Percentiles rank a stretch among this genome's conserved stretches.
Conservation (phyloP, 2,797 vertebrate genomes). For the Taenioides sp. region DNA sequence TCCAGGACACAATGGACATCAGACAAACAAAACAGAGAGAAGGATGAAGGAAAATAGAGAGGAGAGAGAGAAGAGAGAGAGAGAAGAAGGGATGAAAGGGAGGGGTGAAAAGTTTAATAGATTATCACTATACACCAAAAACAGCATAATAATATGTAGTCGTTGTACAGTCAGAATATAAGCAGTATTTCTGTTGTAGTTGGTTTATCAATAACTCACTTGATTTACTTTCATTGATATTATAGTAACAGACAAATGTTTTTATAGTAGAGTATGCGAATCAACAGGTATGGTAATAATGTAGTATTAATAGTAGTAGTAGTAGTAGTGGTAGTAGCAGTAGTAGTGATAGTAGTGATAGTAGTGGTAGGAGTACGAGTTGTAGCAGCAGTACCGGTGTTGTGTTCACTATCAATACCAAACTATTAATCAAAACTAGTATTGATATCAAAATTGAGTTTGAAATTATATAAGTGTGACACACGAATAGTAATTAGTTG, state of each 20-base stretch:
- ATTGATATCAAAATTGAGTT: too few species aligned
- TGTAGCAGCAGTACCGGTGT: too few species aligned
- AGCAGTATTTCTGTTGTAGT: background rate
- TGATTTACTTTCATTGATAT: background rate
- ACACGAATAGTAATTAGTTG: too few species aligned
- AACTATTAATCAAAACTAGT: background rate
- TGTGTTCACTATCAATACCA: background rate
- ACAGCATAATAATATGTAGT: background rate
- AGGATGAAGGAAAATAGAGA: conserved; percentile 52
- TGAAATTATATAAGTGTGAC: too few species aligned
- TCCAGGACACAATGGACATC: conserved; percentile 58
- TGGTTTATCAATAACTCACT: background rate
- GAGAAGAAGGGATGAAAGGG: background rate
- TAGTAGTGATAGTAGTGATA: background rate
- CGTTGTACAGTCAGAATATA: background rate
- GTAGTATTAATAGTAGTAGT: background rate
- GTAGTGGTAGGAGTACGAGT: background rate
- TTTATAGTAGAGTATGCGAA: background rate
- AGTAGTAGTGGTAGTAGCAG: background rate
- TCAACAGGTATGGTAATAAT: background rate
- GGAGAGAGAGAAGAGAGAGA: background rate
- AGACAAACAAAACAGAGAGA: conserved; percentile 61
- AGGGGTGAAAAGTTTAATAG: background rate
- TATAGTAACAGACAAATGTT: too few species aligned
- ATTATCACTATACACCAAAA: background rate